These are phyloP conservation scores for Varroa destructor DNA, from an alignment of 1,140 invertebrate genomes.

Conservation along the genomic window DNA sequence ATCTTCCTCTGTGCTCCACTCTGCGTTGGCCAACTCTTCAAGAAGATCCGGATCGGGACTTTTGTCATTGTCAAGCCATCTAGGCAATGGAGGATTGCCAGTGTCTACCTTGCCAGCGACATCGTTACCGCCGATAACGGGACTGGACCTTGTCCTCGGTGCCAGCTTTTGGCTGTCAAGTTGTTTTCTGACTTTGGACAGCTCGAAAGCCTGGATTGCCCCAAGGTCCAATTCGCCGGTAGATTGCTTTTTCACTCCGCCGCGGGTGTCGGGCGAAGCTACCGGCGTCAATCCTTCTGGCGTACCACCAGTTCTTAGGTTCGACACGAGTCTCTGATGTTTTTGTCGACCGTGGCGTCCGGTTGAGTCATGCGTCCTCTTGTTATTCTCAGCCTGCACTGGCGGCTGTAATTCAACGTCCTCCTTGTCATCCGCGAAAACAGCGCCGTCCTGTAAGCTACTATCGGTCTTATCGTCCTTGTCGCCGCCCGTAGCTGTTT, in stretches of 20 bases:
- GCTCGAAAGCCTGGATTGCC: not conserved
- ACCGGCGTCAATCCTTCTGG: no score
- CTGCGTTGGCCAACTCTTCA: conserved; percentile 8
- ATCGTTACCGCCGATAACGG: not conserved
- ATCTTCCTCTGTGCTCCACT: conserved; percentile 23
- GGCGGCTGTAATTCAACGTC: not conserved
- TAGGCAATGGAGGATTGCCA: not conserved
- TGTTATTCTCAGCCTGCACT: not conserved
- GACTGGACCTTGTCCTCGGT: not conserved
- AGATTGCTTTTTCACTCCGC: no score
- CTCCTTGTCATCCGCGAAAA: not conserved
- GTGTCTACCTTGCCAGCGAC: not conserved
- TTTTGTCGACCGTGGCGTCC: no score
- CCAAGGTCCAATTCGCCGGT: no score
- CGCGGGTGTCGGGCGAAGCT: no score
- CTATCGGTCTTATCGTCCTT: not conserved
- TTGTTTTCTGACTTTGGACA: not conserved
- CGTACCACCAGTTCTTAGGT: no score
- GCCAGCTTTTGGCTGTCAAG: not conserved
- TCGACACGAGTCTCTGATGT: no score
- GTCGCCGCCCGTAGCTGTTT: not conserved
- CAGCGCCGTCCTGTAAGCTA: not conserved
- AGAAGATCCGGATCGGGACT: conserved; percentile 1
- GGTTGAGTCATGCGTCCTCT: not conserved
- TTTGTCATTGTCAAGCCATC: not conserved